Evolutionary conservation across 2,113 vertebrate genomes (phyloP).

Genomic region (Cyprinus carpio): DNA sequence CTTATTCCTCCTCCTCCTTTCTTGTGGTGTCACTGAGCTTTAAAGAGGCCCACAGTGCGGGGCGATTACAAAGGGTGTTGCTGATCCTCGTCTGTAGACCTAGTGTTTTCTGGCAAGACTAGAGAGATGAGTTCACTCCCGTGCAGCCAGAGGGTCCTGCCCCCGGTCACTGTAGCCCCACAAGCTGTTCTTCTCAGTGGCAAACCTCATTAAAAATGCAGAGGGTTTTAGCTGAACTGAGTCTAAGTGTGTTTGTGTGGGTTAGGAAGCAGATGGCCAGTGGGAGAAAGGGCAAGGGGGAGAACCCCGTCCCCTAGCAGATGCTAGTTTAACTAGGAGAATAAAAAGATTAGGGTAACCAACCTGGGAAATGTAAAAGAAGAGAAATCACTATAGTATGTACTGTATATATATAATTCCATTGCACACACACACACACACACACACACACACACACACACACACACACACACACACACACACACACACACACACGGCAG

Average conservation of each 20-base stretch:
- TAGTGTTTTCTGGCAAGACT: conserved; percentile 36
- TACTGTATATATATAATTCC: too few species aligned
- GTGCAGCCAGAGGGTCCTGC: conserved; percentile 58
- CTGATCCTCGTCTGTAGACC: conserved; percentile 31
- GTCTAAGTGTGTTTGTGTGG: conserved; percentile 39
- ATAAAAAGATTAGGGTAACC: conserved; percentile 50
- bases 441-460: background rate
- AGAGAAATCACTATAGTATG: background rate
- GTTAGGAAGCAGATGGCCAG: conserved; percentile 75
- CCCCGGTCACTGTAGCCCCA: conserved; percentile 62
- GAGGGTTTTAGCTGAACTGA: conserved; percentile 41
- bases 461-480: background rate
- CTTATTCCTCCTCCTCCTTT: background rate
- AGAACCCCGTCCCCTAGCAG: conserved; percentile 68
- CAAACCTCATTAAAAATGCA: conserved; percentile 69
- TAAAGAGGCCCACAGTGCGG: conserved; percentile 20
- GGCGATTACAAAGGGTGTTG: conserved; percentile 38
- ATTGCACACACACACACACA: background rate
- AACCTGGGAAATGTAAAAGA: background rate
- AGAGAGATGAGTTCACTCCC: conserved; percentile 59
- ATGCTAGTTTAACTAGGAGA: conserved; percentile 70
- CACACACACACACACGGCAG: background rate
- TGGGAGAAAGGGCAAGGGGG: conserved; percentile 56
- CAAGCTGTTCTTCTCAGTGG: conserved; percentile 70
- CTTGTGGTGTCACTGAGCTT: conserved; percentile 21